These are phyloP conservation scores for Myxocyprinus asiaticus DNA, from an alignment of 2,113 vertebrate species.

Conservation along the genomic window DNA sequence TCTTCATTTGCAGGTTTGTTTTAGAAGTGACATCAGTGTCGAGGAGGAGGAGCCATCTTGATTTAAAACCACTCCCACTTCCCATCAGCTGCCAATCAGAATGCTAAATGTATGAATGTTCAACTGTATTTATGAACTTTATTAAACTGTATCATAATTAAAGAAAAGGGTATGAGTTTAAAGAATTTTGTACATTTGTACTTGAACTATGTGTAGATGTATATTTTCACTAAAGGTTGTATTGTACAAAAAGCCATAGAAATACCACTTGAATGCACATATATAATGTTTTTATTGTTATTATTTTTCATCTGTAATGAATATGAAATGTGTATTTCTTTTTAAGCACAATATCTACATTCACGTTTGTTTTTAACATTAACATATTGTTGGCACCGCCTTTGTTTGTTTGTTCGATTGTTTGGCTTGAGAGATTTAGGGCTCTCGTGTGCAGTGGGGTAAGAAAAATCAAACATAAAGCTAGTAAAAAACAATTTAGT, in stretches of 20 bases:
- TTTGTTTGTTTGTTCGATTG: constrained; percentile 29
- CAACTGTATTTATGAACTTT: constrained; percentile 80
- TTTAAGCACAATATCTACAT: constrained; percentile 71
- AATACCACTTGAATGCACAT: constrained; percentile 83
- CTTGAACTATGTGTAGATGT: constrained; percentile 92
- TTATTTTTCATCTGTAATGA: constrained; percentile 66
- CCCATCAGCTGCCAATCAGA: constrained; percentile 66
- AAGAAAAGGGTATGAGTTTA: constrained; percentile 83
- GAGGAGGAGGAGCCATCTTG: constrained; percentile 78
- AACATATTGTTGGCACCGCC: constrained; percentile 5
- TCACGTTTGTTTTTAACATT: constrained; percentile 18
- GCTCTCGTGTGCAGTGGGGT: neutral
- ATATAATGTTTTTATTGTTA: constrained; percentile 70
- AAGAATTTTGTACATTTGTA: constrained; percentile 85
- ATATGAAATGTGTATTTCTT: constrained; percentile 67
- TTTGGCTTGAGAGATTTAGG: constrained; percentile 1
- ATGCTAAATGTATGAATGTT: constrained; percentile 79
- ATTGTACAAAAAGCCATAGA: constrained; percentile 85
- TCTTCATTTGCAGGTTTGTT: constrained; percentile 80
- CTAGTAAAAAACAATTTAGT: too few species aligned
- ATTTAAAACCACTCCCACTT: constrained; percentile 77
- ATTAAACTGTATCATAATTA: constrained; percentile 87
- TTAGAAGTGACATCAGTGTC: constrained; percentile 79
- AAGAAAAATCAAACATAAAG: too few species aligned
- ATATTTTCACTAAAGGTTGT: constrained; percentile 90